phyloP scores from a whole-genome alignment of 2,113 vertebrate genomes.

The Hoplias malabaricus region DNA sequence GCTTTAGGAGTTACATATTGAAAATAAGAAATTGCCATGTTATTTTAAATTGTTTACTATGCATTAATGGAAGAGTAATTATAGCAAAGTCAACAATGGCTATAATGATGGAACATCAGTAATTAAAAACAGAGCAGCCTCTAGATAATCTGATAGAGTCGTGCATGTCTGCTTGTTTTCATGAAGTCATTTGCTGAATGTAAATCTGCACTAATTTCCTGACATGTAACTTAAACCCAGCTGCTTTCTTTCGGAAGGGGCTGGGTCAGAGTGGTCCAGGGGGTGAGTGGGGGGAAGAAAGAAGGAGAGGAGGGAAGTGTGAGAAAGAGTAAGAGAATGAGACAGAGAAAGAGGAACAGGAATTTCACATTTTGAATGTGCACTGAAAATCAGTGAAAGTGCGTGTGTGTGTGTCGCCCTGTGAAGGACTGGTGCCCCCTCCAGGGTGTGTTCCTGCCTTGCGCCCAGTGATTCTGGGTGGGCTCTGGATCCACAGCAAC shows the following conservation, averaged over 20 bases:
- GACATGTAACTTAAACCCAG: conserved; percentile 21
- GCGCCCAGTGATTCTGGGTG: too few relatives aligned
- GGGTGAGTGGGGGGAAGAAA: background rate
- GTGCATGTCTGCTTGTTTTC: background rate
- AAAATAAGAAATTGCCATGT: too few relatives aligned
- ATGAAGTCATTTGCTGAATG: conserved; percentile 30
- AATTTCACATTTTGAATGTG: background rate
- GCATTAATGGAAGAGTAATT: too few relatives aligned
- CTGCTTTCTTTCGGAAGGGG: conserved; percentile 19
- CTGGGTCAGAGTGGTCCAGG: background rate
- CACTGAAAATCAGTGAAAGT: background rate
- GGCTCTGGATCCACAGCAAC: too few relatives aligned
- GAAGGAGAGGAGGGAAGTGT: background rate
- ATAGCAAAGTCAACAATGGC: too few relatives aligned
- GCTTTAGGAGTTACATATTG: too few relatives aligned
- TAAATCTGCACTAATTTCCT: conserved; percentile 1
- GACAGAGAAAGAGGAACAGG: background rate
- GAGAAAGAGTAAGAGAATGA: background rate
- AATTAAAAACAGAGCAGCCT: background rate
- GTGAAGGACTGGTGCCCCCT: too few relatives aligned
- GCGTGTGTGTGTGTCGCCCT: too few relatives aligned
- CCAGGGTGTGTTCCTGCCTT: too few relatives aligned
- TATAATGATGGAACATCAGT: too few relatives aligned
- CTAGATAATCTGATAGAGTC: background rate
- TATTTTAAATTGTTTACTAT: too few relatives aligned